Evolutionary conservation across 2,113 vertebrate genomes (phyloP), one percentile per base, ranked within the genome.

Genomic region (Myiagra hebetior): DNA sequence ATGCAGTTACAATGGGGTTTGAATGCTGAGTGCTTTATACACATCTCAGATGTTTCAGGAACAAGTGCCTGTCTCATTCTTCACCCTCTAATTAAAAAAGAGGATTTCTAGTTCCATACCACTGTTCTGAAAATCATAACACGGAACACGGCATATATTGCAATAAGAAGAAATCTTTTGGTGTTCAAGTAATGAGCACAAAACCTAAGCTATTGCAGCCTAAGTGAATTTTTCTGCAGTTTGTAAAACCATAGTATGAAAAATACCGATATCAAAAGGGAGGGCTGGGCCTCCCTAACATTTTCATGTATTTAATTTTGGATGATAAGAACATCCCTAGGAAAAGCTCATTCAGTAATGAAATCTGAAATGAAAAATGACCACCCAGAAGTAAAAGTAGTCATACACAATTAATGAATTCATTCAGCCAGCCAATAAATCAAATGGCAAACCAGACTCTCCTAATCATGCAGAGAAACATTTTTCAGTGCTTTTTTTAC

Each of bases 381-480:
- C 68, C 80, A 95, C 90, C 78, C 37, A 96, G 88, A 94, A 94
- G 90, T 87, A 91, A 93, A 94, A 97, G 95, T 90, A 78, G 80
- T 94, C 91, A 93, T 94, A 93, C 86, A 96, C 83, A 97, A 95
- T 96, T 96, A 96, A 95, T 96, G 64, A 95, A 93, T 91, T 92
- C 52, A 86, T 86, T 94, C 92, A 95, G 80, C 60, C 60, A 94
- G 42, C 42, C 79, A 96, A 94, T 96, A 96, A 88, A 96, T 97
- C 93, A 96, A 92, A 89, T 26, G 93, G 90, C 59, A 93, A 94
- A 77, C 39, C 72, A 78, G 88, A 78, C 73, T 88, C 76, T 62
- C 84, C 90, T 95, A 87, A 94, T 95, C 75, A 88, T 44, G 49
- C 55, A 93, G 2, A 86, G 68, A 84, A 96, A 78, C 76, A 72